These are phyloP conservation scores for Pteruthius melanotis DNA, from an alignment of 2,113 vertebrate species.

Conservation along the genomic window DNA sequence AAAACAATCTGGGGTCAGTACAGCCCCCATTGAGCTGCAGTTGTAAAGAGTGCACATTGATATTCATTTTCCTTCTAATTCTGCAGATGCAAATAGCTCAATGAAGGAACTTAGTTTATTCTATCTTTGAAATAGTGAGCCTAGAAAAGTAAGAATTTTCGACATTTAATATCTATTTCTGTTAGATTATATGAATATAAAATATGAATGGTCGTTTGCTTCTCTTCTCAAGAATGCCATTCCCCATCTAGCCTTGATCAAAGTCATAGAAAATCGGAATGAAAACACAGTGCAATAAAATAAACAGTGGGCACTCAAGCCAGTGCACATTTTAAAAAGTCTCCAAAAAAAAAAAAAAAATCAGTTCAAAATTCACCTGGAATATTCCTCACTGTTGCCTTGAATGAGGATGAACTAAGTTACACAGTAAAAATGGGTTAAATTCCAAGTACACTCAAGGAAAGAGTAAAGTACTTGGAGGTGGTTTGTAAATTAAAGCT, in stretches of 20 bases:
- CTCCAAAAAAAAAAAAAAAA: background rate
- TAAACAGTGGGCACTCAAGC: background rate
- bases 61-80: background rate
- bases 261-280: constrained; percentile 10
- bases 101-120: background rate
- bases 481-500: background rate
- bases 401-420: background rate
- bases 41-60: background rate
- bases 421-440: background rate
- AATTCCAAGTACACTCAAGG: background rate
- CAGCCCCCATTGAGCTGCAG: background rate
- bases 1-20: background rate
- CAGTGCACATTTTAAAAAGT: background rate
- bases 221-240: background rate
- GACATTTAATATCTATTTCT: background rate
- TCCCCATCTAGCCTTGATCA: background rate
- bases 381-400: background rate
- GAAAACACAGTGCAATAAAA: constrained; percentile 10
- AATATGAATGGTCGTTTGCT: background rate
- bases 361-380: background rate
- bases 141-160: background rate
- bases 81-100: background rate
- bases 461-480: background rate
- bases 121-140: background rate
- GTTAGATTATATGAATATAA: background rate